Evolutionary conservation across 2,888 invertebrate species (phyloP).

Genomic region (Drosophila lutescens): DNA sequence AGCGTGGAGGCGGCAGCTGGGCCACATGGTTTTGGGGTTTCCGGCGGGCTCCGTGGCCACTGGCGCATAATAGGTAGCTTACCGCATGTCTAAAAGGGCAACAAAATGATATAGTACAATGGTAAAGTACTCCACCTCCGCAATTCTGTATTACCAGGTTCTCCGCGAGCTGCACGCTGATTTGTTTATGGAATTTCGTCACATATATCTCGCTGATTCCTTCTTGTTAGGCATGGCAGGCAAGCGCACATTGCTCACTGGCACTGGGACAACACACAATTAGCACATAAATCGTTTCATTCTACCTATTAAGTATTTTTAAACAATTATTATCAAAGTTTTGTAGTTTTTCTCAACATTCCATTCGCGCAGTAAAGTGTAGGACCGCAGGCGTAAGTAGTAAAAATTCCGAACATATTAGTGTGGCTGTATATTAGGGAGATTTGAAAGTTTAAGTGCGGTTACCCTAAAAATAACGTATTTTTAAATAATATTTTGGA

Average conservation of each 20-base stretch:
- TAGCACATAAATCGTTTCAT: neutral
- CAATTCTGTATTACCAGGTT: slow-evolving; percentile 21
- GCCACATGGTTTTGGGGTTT: slow-evolving; percentile 38
- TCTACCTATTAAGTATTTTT: slow-evolving; percentile 20
- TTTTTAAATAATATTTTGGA: neutral
- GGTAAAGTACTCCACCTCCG: neutral
- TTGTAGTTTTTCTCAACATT: slow-evolving; percentile 21
- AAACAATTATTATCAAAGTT: slow-evolving; percentile 3
- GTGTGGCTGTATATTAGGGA: neutral
- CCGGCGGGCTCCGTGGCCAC: slow-evolving; percentile 16
- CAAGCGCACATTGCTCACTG: neutral
- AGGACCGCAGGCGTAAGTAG: neutral
- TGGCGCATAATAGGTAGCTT: slow-evolving; percentile 35
- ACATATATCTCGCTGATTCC: slow-evolving; percentile 24
- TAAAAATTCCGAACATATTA: neutral
- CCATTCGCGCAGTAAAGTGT: slow-evolving; percentile 3
- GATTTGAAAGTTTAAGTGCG: neutral
- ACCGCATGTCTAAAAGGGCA: slow-evolving; percentile 23
- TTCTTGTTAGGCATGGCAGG: neutral
- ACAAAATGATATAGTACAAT: neutral
- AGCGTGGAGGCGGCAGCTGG: slow-evolving; percentile 23
- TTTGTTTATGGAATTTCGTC: slow-evolving; percentile 33
- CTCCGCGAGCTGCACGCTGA: slow-evolving; percentile 25
- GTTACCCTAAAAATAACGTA: slow-evolving; percentile 11
- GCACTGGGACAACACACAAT: slow-evolving; percentile 4